Base-by-base conservation (phyloP, 2,888 invertebrate species). In the Tinea trinotella region DNA sequence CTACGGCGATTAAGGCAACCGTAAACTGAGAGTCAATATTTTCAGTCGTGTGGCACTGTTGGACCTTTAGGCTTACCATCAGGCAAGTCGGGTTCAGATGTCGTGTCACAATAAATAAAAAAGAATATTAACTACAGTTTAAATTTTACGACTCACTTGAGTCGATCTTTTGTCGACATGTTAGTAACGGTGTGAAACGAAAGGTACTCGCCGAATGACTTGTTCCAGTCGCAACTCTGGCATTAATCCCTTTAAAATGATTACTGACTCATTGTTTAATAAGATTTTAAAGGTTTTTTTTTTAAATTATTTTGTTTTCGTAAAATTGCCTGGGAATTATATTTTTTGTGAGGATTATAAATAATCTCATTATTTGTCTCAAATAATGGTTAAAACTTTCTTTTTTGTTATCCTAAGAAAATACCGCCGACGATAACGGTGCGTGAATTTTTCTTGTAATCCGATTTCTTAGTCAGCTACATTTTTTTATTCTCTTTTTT, bases 221-320 rank as follows among this genome's bases (percentile, higher is more conserved):
- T 62, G 57, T 57, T 46, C 61, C 61, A 30, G 12, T 60, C 52
- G 57, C 56, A 57, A 57, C 55, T 56, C 59, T 54, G 66, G 67
- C 64, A 61, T 62, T 76, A 74, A 76, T 74, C 75, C 66, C 61
- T 68, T 36, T 36, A 40, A 53, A 54, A 22, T 34, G 52, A 34
- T 52, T 34, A 52, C 34, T 13, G 12, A 52, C 30, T 30, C 30
- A 30, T 34, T 34, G 40, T 40, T 40, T 40, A 40, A 30, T 30
- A n/a, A 6, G 17, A 40, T 17, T 40, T 40, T 12, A 40, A 40
- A 9, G 3, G n/a, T 15, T 50, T 48, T 48, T 17, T 17, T 9
- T 7, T 40, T 40, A 12, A 40, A 40, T 13, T 6, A n/a, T n/a
- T n/a, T 30, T 4, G n/a, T 30, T 48, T 40, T 40, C 40, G 40